phyloP scores from a whole-genome alignment of 2,888 invertebrate species.

The Diaperis boleti region DNA sequence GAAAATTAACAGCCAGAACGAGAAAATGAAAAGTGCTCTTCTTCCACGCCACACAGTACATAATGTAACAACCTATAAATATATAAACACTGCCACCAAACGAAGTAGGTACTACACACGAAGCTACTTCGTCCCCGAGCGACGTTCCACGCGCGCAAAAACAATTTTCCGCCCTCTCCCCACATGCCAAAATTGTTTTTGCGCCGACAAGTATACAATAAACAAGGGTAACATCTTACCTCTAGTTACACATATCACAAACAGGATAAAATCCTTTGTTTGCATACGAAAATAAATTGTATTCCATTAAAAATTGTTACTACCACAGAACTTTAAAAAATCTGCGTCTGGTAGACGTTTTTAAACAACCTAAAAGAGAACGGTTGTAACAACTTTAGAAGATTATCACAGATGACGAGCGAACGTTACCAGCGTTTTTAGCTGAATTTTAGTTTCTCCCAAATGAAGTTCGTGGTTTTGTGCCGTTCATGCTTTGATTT shows the following conservation, averaged over 20 bases:
- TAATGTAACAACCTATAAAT: too few species aligned
- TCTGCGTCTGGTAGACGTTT: slow-evolving; percentile 45
- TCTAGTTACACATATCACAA: slow-evolving; percentile 46
- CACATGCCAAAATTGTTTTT: slow-evolving; percentile 19
- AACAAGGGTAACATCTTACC: slow-evolving; percentile 46
- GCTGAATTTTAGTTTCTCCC: slow-evolving; percentile 28
- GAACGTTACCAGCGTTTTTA: slow-evolving; percentile 42
- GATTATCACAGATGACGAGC: slow-evolving; percentile 22
- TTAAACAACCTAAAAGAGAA: slow-evolving; percentile 52
- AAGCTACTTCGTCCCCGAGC: too few species aligned
- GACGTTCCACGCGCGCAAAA: too few species aligned
- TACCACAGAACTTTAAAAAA: slow-evolving; percentile 42
- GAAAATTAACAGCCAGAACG: too few species aligned
- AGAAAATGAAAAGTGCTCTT: too few species aligned
- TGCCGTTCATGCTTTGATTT: slow-evolving; percentile 34
- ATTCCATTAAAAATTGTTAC: slow-evolving; percentile 45
- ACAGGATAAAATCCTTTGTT: slow-evolving; percentile 49
- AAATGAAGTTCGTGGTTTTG: slow-evolving; percentile 15
- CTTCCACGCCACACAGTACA: too few species aligned
- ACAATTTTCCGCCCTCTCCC: too few species aligned
- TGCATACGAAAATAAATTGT: slow-evolving; percentile 47
- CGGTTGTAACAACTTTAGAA: slow-evolving; percentile 42
- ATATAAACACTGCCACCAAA: too few species aligned
- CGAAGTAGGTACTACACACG: too few species aligned
- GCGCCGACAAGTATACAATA: slow-evolving; percentile 25